Conservation (phyloP, 2,888 invertebrate species). For the Athalia cordata region DNA sequence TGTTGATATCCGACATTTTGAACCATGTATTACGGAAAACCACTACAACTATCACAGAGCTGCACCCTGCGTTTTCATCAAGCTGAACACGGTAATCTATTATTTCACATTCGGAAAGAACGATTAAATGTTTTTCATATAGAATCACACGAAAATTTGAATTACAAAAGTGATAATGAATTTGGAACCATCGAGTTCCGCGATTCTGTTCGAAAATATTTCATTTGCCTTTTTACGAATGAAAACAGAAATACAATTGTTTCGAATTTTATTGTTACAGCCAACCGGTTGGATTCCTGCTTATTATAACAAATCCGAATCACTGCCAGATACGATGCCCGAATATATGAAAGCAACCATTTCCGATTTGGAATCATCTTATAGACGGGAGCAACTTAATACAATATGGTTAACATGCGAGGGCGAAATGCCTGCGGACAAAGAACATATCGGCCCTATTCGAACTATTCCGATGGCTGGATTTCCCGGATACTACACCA, state of each 20-base stretch:
- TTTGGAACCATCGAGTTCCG: too few relatives aligned
- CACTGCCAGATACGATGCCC: slow-evolving; percentile 80
- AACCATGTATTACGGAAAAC: slow-evolving; percentile 74
- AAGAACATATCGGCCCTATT: slow-evolving; percentile 76
- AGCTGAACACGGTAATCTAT: slow-evolving; percentile 84
- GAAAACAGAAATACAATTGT: background rate
- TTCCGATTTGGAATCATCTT: slow-evolving; percentile 48
- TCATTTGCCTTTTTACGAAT: too few relatives aligned
- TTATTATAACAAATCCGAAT: slow-evolving; percentile 75
- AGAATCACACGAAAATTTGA: too few relatives aligned
- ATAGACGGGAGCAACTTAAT: slow-evolving; percentile 64
- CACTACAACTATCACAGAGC: slow-evolving; percentile 83
- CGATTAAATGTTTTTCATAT: too few relatives aligned
- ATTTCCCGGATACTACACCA: slow-evolving; percentile 73
- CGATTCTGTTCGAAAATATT: too few relatives aligned
- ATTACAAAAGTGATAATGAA: too few relatives aligned
- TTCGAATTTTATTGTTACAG: slow-evolving; percentile 67
- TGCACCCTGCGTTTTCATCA: slow-evolving; percentile 88
- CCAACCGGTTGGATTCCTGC: slow-evolving; percentile 85
- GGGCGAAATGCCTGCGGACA: slow-evolving; percentile 76
- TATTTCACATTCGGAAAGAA: background rate
- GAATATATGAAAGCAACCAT: slow-evolving; percentile 75
- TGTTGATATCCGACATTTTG: slow-evolving; percentile 73
- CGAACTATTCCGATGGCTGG: slow-evolving; percentile 73
- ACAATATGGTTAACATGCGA: slow-evolving; percentile 76